Conservation (phyloP, 2,113 vertebrate genomes). For the Pseudonaja textilis region DNA sequence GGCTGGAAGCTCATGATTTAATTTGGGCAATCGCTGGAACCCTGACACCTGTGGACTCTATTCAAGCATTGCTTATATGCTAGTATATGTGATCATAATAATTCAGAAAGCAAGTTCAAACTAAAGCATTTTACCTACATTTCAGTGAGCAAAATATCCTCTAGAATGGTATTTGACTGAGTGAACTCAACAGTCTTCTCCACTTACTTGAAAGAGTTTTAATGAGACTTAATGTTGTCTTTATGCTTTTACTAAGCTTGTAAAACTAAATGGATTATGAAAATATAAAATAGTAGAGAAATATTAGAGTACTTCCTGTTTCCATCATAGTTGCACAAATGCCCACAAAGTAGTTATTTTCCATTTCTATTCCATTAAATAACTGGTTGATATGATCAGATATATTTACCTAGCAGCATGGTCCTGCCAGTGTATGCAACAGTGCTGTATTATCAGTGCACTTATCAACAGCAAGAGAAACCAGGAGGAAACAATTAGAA, state of each 20-base stretch:
- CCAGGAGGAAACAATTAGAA: not conserved
- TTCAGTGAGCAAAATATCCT: conserved; percentile 26
- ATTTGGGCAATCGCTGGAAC: too few relatives aligned
- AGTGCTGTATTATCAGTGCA: not conserved
- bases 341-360: conserved; percentile 7
- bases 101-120: not conserved
- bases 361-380: not conserved
- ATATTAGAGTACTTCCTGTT: not conserved
- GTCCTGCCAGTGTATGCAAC: not conserved
- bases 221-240: conserved; percentile 36
- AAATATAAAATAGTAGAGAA: not conserved
- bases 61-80: not conserved
- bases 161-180: conserved; percentile 10
- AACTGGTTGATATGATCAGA: not conserved
- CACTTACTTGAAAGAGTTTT: conserved; percentile 37
- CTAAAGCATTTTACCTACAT: not conserved
- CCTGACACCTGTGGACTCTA: too few relatives aligned
- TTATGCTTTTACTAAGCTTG: conserved; percentile 18
- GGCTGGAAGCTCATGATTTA: too few relatives aligned
- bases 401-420: not conserved
- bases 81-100: not conserved
- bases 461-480: not conserved
- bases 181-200: conserved; percentile 39
- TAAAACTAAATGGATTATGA: conserved; percentile 11
- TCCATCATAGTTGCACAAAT: not conserved